These are phyloP conservation scores for Ataeniobius toweri DNA, from an alignment of 2,797 vertebrate genomes.

Conservation along the genomic window DNA sequence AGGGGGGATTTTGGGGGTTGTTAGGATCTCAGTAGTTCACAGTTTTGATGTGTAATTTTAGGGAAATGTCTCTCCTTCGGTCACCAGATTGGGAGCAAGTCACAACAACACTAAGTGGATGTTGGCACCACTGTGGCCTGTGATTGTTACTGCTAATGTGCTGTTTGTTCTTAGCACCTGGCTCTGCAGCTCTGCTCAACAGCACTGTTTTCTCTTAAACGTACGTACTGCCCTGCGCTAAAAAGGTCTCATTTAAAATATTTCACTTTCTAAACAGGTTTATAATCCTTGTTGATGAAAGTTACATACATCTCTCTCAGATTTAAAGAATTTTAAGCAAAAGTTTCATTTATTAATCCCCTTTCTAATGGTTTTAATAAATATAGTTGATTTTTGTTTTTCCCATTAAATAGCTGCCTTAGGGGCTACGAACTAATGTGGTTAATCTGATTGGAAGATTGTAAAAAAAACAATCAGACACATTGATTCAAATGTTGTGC, in stretches of 20 bases:
- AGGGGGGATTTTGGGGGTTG: neutral
- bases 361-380: too few species aligned
- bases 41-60: conserved; percentile 5
- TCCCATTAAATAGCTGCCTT: neutral
- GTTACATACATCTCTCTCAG: neutral
- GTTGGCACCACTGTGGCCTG: conserved; percentile 10
- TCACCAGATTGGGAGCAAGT: conserved; percentile 20
- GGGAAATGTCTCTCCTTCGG: conserved; percentile 16
- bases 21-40: conserved; percentile 3
- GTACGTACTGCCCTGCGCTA: neutral
- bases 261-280: neutral
- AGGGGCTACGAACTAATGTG: too few species aligned
- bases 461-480: too few species aligned
- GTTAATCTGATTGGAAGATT: too few species aligned
- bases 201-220: neutral
- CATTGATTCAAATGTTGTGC: too few species aligned
- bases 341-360: neutral
- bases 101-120: conserved; percentile 20
- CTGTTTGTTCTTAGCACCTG: conserved; percentile 19
- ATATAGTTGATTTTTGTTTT: neutral
- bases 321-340: neutral
- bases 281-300: neutral
- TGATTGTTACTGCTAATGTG: conserved; percentile 2
- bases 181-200: conserved; percentile 4
- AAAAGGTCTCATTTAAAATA: neutral